Conservation (phyloP, 2,888 invertebrate genomes). For the Nasonovia ribisnigri region DNA sequence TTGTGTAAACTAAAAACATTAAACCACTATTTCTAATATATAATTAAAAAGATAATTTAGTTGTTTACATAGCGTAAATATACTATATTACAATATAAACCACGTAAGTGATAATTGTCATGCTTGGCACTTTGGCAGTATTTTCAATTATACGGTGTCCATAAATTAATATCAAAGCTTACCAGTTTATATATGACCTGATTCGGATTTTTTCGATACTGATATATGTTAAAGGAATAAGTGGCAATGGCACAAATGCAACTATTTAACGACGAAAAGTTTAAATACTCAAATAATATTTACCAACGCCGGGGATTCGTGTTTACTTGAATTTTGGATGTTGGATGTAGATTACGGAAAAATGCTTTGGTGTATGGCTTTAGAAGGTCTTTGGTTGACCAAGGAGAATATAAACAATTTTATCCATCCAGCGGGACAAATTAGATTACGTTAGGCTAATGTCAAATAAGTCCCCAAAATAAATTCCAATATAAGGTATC, state of each 20-base stretch:
- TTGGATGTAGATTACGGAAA: neutral
- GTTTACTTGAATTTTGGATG: conserved; percentile 21
- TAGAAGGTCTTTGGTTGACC: neutral
- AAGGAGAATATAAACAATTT: neutral
- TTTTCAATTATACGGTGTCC: neutral
- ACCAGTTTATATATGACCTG: neutral
- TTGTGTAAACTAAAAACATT: neutral
- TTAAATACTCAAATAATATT: conserved; percentile 18
- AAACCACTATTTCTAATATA: neutral
- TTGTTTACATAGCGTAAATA: neutral
- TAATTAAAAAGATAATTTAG: neutral
- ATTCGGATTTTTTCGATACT: neutral
- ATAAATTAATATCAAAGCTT: neutral
- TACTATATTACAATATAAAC: neutral
- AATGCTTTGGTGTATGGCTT: neutral
- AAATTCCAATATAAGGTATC: too few relatives aligned
- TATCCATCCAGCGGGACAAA: neutral
- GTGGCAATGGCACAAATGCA: neutral
- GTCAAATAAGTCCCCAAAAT: too few relatives aligned
- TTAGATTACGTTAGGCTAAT: too few relatives aligned
- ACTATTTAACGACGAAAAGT: conserved; percentile 42
- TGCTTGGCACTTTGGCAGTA: neutral
- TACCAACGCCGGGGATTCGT: conserved; percentile 15
- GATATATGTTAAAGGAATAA: neutral
- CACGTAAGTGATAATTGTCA: conserved; percentile 27